phyloP scores from a whole-genome alignment of 2,888 invertebrate species.

The Ophion ellenae region DNA sequence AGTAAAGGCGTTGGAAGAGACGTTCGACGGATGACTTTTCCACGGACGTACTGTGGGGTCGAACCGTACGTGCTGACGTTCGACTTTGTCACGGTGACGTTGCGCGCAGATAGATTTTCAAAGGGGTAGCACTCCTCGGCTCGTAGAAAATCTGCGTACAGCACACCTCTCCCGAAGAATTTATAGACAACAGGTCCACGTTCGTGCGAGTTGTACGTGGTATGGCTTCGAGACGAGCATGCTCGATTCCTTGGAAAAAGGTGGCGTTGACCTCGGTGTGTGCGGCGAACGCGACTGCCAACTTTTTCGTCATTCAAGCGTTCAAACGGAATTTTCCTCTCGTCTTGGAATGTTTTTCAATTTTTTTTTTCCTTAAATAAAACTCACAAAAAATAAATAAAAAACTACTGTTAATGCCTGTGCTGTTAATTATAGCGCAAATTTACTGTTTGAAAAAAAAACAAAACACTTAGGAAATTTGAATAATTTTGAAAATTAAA shows the following conservation, averaged over 20 bases:
- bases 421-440: no score
- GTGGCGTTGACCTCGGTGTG: conserved; percentile 41
- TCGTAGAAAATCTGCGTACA: conserved; percentile 58
- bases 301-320: neutral
- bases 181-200: conserved; percentile 42
- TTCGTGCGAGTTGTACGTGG: conserved; percentile 38
- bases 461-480: no score
- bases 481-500: no score
- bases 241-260: conserved; percentile 50
- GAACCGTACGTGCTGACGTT: conserved; percentile 7
- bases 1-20: neutral
- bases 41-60: neutral
- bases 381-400: neutral
- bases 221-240: conserved; percentile 36
- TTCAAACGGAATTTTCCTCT: neutral
- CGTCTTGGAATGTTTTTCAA: neutral
- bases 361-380: neutral
- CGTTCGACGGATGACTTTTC: conserved; percentile 1
- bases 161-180: conserved; percentile 41
- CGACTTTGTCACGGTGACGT: neutral
- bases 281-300: conserved; percentile 15
- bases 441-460: no score
- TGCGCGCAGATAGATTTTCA: conserved; percentile 22
- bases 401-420: neutral
- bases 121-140: conserved; percentile 8